Percentiles rank a stretch among this genome's conserved stretches.
phyloP scores from a whole-genome alignment of 2,888 invertebrate genomes.

The Seira sanloemensis region DNA sequence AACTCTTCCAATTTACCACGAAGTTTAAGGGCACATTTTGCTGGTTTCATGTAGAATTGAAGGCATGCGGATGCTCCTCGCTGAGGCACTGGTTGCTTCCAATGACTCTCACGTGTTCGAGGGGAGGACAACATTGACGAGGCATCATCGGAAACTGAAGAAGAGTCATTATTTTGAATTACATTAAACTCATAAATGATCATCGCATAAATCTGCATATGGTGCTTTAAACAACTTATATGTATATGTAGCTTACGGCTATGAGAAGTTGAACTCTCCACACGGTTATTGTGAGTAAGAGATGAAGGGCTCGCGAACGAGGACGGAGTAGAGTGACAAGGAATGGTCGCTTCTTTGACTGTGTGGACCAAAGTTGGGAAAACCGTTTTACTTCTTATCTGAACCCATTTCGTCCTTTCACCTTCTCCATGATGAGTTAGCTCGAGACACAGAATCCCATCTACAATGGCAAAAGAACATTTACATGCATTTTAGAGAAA shows the following conservation, averaged over 20 bases:
- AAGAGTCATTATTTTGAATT: slow-evolving; percentile 28
- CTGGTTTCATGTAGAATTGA: slow-evolving; percentile 70
- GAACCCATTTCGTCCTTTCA: slow-evolving; percentile 91
- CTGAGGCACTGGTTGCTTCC: slow-evolving; percentile 75
- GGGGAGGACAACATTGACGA: slow-evolving; percentile 93
- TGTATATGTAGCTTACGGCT: slow-evolving; percentile 80
- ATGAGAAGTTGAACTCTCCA: slow-evolving; percentile 85
- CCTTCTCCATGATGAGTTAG: slow-evolving; percentile 83
- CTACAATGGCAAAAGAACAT: slow-evolving; percentile 76
- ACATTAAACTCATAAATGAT: slow-evolving; percentile 24
- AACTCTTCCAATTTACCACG: slow-evolving; percentile 54
- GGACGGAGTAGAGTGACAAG: slow-evolving; percentile 67
- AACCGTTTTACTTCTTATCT: slow-evolving; percentile 91
- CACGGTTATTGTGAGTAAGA: slow-evolving; percentile 79
- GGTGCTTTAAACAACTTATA: too few species aligned
- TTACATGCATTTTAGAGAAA: neutral
- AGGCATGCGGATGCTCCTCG: slow-evolving; percentile 64
- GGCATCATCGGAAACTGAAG: slow-evolving; percentile 90
- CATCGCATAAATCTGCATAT: too few species aligned
- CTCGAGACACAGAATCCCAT: slow-evolving; percentile 94
- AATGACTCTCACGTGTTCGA: slow-evolving; percentile 92
- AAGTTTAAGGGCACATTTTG: slow-evolving; percentile 63
- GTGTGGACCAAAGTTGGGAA: slow-evolving; percentile 79
- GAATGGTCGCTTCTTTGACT: slow-evolving; percentile 69
- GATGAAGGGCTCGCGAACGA: slow-evolving; percentile 85